Base-by-base conservation (phyloP, 2,888 invertebrate species). In the Emesis furor region DNA sequence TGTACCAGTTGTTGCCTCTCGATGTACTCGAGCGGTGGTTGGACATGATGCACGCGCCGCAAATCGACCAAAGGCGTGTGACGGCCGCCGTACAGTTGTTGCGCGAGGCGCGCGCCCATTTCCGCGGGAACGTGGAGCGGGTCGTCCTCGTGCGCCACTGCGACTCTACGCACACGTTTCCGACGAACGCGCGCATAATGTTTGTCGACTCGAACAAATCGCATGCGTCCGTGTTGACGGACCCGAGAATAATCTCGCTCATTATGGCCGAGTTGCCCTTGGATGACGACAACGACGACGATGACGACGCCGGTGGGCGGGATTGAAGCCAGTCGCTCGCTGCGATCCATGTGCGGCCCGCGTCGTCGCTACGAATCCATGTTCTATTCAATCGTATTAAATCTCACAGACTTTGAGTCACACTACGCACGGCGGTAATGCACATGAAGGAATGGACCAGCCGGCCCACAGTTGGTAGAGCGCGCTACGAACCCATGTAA, bases 1-100 rank as follows among this genome's bases (percentile, higher is more conserved):
- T 67, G 67, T 67, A 67, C 35, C 67, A 67, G 67, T 10, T 17
- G 67, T 30, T 67, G 6, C 67, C 67, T 3, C 67, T 67, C 30
- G 67, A 67, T 67, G 68, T 68, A 35, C 68, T 68, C 68, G 68
- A 68, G n/a, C 68, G 68, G 12, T 68, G 68, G 68, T 30, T 68
- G 35, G 68, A 68, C 14, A 35, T 68, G 68, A 35, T 14, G 68
- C 37, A 68, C 68, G 68, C 68, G 68, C 35, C 35, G 35, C 68
- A 68, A 35, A 68, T 68, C 68, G 68, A 68, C 68, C 35, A 37
- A 68, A 68, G 35, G 12, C 68, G 68, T 14, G 68, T 10, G 12
- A 32, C 68, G 35, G 32, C 32, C 68, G 68, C 68, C 32, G 14
- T 68, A 30, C 35, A 4, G n/a, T 35, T 68, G 32, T 68, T 68